These are phyloP conservation scores for Paradoxurus hermaphroditus DNA, from an alignment of 2,113 vertebrate species.

Conservation along the genomic window DNA sequence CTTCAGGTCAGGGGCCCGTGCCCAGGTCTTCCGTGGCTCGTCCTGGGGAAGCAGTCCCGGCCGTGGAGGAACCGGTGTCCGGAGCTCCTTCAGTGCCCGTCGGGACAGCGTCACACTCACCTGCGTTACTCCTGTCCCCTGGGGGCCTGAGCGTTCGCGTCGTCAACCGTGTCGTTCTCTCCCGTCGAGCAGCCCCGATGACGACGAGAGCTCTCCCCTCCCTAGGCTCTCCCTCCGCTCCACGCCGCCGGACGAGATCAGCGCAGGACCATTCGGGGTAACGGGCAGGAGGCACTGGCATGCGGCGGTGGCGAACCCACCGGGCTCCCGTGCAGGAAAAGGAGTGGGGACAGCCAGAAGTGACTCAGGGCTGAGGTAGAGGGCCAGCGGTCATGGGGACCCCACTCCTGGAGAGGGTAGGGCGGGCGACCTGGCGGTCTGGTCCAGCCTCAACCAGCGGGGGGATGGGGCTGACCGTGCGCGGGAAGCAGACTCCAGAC, in stretches of 20 bases:
- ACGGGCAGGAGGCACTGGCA: neutral
- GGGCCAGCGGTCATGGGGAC: neutral
- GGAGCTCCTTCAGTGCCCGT: neutral
- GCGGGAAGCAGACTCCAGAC: neutral
- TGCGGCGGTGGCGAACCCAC: neutral
- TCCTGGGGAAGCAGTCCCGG: neutral
- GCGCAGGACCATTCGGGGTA: fast-evolving
- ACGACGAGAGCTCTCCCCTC: neutral
- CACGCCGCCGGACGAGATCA: neutral
- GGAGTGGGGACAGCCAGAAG: neutral
- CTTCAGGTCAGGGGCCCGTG: neutral
- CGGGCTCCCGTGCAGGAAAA: neutral
- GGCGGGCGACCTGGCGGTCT: slow-evolving; percentile 20
- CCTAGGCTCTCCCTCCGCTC: neutral
- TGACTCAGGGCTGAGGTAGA: slow-evolving; percentile 63
- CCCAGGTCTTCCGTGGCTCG: neutral
- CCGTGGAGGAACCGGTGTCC: neutral
- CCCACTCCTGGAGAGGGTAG: slow-evolving; percentile 42
- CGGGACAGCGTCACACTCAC: neutral
- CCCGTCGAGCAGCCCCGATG: neutral
- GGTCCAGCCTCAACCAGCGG: neutral
- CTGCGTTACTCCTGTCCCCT: neutral
- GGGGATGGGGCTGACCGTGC: neutral
- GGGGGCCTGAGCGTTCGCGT: neutral
- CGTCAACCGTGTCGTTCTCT: neutral